A percentile compares a stretch with the other conserved stretches of the same genome.
These are phyloP conservation scores for Coracopsis vasa DNA, from an alignment of 2,113 vertebrate genomes.

Conservation along the genomic window DNA sequence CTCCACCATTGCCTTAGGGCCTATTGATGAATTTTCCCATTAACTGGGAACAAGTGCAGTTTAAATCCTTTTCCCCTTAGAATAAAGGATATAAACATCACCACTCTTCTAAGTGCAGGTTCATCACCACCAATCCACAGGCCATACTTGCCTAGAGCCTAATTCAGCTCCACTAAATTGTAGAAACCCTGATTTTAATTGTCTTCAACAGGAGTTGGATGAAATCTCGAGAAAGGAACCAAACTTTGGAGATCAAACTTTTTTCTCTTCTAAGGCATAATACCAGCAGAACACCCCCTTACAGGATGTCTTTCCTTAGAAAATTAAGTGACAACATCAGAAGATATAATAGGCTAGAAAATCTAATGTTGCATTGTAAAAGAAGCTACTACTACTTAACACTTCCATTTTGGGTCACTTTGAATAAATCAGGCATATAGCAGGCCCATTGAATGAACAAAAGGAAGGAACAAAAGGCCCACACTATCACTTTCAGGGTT, in stretches of 20 bases:
- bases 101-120: neutral
- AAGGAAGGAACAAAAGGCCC: neutral
- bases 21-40: neutral
- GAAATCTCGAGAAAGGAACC: conserved; percentile 3
- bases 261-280: neutral
- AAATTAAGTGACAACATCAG: neutral
- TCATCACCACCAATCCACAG: neutral
- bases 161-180: neutral
- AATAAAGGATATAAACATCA: neutral
- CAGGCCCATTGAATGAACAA: neutral
- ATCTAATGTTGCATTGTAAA: neutral
- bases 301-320: neutral
- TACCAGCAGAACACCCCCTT: neutral
- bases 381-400: neutral
- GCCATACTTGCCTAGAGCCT: neutral
- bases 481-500: neutral
- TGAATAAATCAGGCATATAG: neutral
- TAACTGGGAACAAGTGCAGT: neutral
- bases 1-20: neutral
- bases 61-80: neutral
- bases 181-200: conserved; percentile 1
- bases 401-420: neutral
- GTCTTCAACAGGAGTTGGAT: neutral
- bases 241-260: neutral
- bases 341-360: neutral